Evolutionary conservation across 2,113 vertebrate species (phyloP).

Genomic region (Aythya baeri): DNA sequence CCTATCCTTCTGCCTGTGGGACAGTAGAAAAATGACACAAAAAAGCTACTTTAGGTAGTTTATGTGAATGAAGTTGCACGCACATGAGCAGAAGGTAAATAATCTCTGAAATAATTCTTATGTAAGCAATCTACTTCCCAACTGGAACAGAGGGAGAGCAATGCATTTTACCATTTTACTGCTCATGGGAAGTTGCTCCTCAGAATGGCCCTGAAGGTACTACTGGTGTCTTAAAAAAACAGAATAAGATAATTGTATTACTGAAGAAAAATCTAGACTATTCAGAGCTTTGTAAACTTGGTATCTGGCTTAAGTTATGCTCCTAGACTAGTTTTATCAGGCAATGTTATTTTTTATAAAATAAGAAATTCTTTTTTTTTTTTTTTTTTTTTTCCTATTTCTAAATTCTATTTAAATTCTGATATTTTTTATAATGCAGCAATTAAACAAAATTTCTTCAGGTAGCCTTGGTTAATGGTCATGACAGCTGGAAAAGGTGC

Average conservation of each 20-base stretch:
- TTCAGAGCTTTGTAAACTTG: conserved; percentile 10
- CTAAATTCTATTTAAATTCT: too few relatives aligned
- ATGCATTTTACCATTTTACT: background rate
- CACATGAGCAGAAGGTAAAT: background rate
- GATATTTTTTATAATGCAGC: background rate
- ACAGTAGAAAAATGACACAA: background rate
- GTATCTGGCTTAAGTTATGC: background rate
- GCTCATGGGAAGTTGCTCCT: background rate
- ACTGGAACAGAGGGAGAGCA: background rate
- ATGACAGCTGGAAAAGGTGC: background rate
- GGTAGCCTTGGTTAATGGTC: conserved; percentile 1
- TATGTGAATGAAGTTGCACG: background rate
- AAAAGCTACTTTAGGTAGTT: background rate
- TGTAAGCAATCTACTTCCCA: background rate
- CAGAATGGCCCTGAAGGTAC: background rate
- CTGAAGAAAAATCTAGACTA: background rate
- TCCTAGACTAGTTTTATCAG: conserved; percentile 10
- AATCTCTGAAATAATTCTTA: background rate
- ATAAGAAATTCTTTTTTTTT: too few relatives aligned
- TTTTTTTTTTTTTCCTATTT: too few relatives aligned
- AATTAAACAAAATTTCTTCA: conserved; percentile 4
- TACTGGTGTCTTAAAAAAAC: background rate
- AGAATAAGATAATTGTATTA: background rate
- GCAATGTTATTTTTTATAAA: background rate
- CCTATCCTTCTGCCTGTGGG: background rate